Evolutionary conservation across 2,888 invertebrate species (phyloP).

Genomic region (Sesia apiformis): DNA sequence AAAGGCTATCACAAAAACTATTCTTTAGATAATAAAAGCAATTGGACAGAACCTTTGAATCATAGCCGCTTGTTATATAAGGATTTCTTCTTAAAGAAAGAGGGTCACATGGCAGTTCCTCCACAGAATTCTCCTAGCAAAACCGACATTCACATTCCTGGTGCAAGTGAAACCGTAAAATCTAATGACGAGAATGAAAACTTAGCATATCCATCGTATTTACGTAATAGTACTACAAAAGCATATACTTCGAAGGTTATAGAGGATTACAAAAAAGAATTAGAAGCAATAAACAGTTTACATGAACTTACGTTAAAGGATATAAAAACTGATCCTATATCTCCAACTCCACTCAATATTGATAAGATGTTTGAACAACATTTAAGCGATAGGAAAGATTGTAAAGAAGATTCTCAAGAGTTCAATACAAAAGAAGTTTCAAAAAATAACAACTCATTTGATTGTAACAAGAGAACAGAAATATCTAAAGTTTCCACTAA

Average conservation of each 20-base stretch:
- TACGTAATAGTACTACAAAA: slow-evolving; percentile 59
- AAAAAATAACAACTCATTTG: slow-evolving; percentile 24
- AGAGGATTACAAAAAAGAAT: slow-evolving; percentile 68
- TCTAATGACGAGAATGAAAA: slow-evolving; percentile 9
- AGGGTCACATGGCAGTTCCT: slow-evolving; percentile 47
- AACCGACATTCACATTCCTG: slow-evolving; percentile 18
- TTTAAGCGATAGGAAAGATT: slow-evolving; percentile 23
- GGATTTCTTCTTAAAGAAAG: slow-evolving; percentile 62
- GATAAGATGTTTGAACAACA: slow-evolving; percentile 60
- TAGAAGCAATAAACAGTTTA: slow-evolving; percentile 62
- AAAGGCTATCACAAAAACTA: slow-evolving; percentile 33
- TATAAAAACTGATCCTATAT: slow-evolving; percentile 57
- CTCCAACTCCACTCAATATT: slow-evolving; percentile 58
- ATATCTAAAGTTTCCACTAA: slow-evolving; percentile 59
- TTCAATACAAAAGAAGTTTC: slow-evolving; percentile 12
- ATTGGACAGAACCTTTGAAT: slow-evolving; percentile 50
- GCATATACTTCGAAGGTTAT: slow-evolving; percentile 69
- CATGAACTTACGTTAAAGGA: slow-evolving; percentile 66
- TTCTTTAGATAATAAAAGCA: slow-evolving; percentile 30
- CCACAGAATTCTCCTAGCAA: slow-evolving; percentile 55
- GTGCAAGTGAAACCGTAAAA: slow-evolving; percentile 20
- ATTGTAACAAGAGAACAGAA: slow-evolving; percentile 31
- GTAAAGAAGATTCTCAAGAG: slow-evolving; percentile 23
- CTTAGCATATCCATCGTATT: slow-evolving; percentile 56
- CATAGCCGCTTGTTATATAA: slow-evolving; percentile 63